Evolutionary conservation across 1,140 invertebrate genomes (phyloP), one percentile per base, ranked within the genome.

Genomic region (Latrodectus geometricus): DNA sequence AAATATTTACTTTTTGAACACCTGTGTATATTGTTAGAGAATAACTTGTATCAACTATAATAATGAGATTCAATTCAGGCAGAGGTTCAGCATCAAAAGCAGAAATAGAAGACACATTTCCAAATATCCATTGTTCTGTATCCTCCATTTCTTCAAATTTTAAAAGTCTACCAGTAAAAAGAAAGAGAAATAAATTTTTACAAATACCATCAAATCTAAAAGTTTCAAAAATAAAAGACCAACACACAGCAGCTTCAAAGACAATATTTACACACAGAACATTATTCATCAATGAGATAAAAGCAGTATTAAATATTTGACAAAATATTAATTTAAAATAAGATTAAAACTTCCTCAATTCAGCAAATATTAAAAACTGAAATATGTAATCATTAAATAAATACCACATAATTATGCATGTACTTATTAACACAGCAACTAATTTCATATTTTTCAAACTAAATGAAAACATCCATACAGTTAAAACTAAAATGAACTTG

Each of bases 21-120:
- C 97, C 97, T 8, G 95, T 96, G 90, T 97, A 97, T 17, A 98
- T 91, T n/a, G 95, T 93, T n/a, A 98, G 92, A 88, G 94, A 94
- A 14, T 95, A 95, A 73, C 92, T 93, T 35, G 94, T 92, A 92
- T 97, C 96, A 50, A 98, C 93, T 35, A 96, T 92, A 0, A 96
- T 94, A 68, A 97, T 94, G 94, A 97, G 95, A 86, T 95, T 94
- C 83, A 97, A 91, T 89, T 95, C 94, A 35, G 94, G 92, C 80
- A 98, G 92, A 85, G 94, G 93, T 15, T 95, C 94, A 54, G 96
- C 96, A 93, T 97, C 96, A 90, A 95, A 96, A 0, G 96, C 97
- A 68, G 93, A 91, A 70, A 98, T 93, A 50, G 93, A 93, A 0
- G 93, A 93, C 0, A 94, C 91, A 79, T 94, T 92, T 49, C 96